Percentiles rank a stretch among this genome's conserved stretches.
Conservation (phyloP, 2,888 invertebrate species). For the Amaurobius ferox region DNA sequence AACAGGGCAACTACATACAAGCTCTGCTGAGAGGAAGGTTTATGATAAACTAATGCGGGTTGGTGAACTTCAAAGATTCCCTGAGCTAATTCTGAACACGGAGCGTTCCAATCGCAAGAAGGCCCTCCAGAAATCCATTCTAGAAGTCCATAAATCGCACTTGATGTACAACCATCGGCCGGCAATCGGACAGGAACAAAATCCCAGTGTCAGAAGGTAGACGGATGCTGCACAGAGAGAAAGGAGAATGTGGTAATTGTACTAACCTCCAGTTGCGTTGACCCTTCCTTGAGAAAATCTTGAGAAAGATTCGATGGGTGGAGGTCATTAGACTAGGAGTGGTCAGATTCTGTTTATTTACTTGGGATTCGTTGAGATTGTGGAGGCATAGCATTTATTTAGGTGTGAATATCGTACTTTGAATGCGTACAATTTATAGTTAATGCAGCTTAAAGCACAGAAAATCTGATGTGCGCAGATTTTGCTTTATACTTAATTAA, state of each 20-base stretch:
- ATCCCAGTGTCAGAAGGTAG: conserved; percentile 54
- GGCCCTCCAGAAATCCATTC: conserved; percentile 1
- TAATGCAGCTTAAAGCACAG: too few relatives aligned
- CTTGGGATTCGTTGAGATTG: background rate
- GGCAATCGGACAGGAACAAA: conserved; percentile 56
- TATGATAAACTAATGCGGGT: background rate
- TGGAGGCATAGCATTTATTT: too few relatives aligned
- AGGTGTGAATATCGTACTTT: too few relatives aligned
- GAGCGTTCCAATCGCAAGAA: background rate
- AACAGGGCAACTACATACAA: too few relatives aligned
- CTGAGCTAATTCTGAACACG: background rate
- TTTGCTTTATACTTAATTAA: too few relatives aligned
- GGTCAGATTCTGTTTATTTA: background rate
- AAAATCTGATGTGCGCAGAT: too few relatives aligned
- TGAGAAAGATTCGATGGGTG: background rate
- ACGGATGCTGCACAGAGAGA: background rate
- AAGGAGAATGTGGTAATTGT: conserved; percentile 3
- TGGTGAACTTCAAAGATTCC: conserved; percentile 7
- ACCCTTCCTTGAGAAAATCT: conserved; percentile 11
- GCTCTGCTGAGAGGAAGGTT: background rate
- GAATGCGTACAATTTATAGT: too few relatives aligned
- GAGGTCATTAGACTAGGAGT: conserved; percentile 10
- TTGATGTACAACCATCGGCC: conserved; percentile 56
- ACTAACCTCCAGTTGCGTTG: background rate
- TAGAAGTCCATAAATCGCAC: conserved; percentile 54